Base-by-base conservation (phyloP, 2,797 vertebrate species). In the Epinephelus malabaricus region DNA sequence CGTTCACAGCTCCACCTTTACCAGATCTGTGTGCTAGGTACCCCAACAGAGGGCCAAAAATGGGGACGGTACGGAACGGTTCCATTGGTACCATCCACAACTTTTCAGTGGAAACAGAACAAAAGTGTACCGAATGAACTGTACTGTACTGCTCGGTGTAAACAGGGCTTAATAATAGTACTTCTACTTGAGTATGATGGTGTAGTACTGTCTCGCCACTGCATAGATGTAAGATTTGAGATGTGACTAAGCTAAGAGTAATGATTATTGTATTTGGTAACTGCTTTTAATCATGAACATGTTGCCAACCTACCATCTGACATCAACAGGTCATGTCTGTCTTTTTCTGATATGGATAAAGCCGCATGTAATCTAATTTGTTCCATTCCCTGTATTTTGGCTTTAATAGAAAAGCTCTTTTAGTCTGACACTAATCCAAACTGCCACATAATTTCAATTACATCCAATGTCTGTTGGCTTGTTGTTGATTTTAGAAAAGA, bases 391-490 rank as follows among this genome's bases (percentile, higher is more conserved):
- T 50, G 5, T 18, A 17, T 54, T 19, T 45, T 6, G 5, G 34
- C 56, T 3, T 50, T 19, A n/a, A 27, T 45, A 45, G 21, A 19
- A 59, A n/a, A 25, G 3, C 51, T 63, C 21, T 14, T 46, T 23
- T 12, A n/a, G n/a, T 13, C 54, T 54, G 53, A 75, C 34, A 43
- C n/a, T 12, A 14, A 30, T 55, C 21, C 67, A 54, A 65, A 54
- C 40, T 59, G 15, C 4, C 13, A 69, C 38, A 51, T 49, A 53
- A 69, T 2, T 62, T 38, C 17, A 25, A 2, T 30, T 69, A 30
- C 4, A 64, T 25, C 14, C 30, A 14, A 10, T 49, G 54, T 3
- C 2, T 19, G 14, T 18, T 2, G 19, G 12, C 49, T 56, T 56
- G 38, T 56, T 67, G 45, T 64, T 64, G 17, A 40, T 50, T 49